These are phyloP conservation scores for Crocallis elinguaria DNA, from an alignment of 2,888 invertebrate species.

Conservation along the genomic window DNA sequence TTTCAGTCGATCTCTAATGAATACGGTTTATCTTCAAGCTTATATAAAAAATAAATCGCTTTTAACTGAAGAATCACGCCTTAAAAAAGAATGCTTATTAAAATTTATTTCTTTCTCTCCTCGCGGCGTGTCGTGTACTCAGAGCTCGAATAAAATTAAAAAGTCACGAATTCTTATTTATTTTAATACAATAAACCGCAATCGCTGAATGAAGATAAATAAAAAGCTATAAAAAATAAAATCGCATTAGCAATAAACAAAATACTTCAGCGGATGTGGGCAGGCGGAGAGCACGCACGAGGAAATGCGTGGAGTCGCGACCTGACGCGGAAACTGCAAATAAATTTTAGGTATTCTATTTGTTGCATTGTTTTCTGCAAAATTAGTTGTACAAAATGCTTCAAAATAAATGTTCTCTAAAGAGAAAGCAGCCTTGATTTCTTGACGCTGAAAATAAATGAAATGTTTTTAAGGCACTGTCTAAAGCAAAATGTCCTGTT, in stretches of 20 bases:
- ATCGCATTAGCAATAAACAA: slow-evolving; percentile 85
- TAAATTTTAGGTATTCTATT: too few species aligned
- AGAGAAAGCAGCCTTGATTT: too few species aligned
- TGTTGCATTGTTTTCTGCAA: too few species aligned
- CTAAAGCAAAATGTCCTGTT: too few species aligned
- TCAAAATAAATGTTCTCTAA: too few species aligned
- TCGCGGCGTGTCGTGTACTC: slow-evolving; percentile 82
- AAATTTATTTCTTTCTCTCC: slow-evolving; percentile 84
- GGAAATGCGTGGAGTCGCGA: slow-evolving; percentile 61
- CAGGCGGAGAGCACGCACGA: slow-evolving; percentile 72
- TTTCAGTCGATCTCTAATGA: slow-evolving; percentile 84
- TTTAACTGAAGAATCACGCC: slow-evolving; percentile 85
- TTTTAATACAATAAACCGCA: slow-evolving; percentile 86
- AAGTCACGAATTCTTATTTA: slow-evolving; percentile 85
- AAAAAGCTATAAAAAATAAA: slow-evolving; percentile 85
- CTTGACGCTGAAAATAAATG: too few species aligned
- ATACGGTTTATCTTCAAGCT: slow-evolving; percentile 83
- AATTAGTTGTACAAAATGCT: too few species aligned
- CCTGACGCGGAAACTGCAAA: slow-evolving; percentile 4
- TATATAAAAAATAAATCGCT: slow-evolving; percentile 85
- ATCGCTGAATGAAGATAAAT: slow-evolving; percentile 85
- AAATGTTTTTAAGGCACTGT: too few species aligned
- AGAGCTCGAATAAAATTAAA: slow-evolving; percentile 83
- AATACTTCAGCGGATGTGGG: slow-evolving; percentile 85
- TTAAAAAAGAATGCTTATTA: slow-evolving; percentile 85